Base-by-base conservation (phyloP, 2,888 invertebrate species). In the Pimpla rufipes region DNA sequence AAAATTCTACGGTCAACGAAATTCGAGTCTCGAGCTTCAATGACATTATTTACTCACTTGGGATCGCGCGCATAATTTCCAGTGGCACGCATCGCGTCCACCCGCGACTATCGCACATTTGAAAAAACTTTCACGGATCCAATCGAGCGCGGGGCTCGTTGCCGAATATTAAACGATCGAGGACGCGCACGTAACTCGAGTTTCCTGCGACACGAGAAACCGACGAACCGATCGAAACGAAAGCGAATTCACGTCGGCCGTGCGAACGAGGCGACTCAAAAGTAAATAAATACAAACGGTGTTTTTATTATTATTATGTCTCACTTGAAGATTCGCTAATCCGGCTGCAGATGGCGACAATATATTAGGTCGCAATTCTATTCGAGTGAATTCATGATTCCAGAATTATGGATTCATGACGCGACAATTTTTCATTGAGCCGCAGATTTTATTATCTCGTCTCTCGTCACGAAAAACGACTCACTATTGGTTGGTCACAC, bases 61-160 rank as follows among this genome's bases (percentile, higher is more conserved):
- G 47, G 66, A 45, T 47, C 37, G 47, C 66, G 42, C 64, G 64
- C 64, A 75, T 83, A 71, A 74, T 79, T 71, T 13, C 57, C 74
- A 67, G 13, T 75, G 5, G 55, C 37, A 70, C 67, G 42, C 70
- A 70, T 42, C 29, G 35, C 57, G 16, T 67, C 70, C 70, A 55
- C 47, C 55, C 64, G 47, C 37, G 47, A 50, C 68, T 64, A n/a
- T 75, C 57, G 64, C 37, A 29, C 21, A 71, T 71, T 55, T 40
- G 13, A 7, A 40, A 71, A 79, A 79, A 79, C 70, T 83, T 71
- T 79, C 57, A 71, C 79, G 75, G 74, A 74, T 35, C n/a, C n/a
- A 29, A 68, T 52, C 67, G 11, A 37, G 23, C 68, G 23, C 70
- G 40, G 29, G 55, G 37, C 16, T 57, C 35, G 40, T 13, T 55